Evolutionary conservation across 2,888 invertebrate species (phyloP).

Genomic region (Herminia tarsipennalis): DNA sequence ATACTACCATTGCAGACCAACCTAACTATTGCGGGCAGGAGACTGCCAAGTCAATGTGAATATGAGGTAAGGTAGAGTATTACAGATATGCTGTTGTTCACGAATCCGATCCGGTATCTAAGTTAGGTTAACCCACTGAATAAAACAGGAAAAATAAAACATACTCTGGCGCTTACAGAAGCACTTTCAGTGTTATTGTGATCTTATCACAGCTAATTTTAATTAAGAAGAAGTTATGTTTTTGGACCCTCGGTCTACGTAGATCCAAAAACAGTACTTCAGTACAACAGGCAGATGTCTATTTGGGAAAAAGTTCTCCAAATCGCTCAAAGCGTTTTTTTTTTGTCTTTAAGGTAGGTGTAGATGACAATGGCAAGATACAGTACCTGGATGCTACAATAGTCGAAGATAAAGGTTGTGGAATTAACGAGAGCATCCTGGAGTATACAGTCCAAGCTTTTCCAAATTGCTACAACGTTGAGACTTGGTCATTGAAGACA

Average conservation of each 20-base stretch:
- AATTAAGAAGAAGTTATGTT: no score
- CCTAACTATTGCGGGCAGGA: slow-evolving; percentile 85
- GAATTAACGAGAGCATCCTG: slow-evolving; percentile 79
- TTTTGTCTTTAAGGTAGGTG: slow-evolving; percentile 81
- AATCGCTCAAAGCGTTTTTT: no score
- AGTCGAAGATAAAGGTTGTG: slow-evolving; percentile 79
- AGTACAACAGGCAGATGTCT: no score
- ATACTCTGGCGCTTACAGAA: no score
- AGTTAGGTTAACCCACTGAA: background rate
- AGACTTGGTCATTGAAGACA: slow-evolving; percentile 79
- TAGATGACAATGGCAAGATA: slow-evolving; percentile 87
- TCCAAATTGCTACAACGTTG: slow-evolving; percentile 83
- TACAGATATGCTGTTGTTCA: background rate
- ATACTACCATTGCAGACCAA: slow-evolving; percentile 87
- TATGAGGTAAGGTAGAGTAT: slow-evolving; percentile 82
- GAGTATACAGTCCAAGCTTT: slow-evolving; percentile 63
- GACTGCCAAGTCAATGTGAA: slow-evolving; percentile 80
- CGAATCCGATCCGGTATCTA: background rate
- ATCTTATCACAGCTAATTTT: no score
- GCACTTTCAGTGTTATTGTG: no score
- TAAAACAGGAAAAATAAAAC: background rate
- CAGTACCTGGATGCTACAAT: slow-evolving; percentile 85
- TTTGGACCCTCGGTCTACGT: no score
- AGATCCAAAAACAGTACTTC: no score
- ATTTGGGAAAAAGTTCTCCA: no score